phyloP scores from a whole-genome alignment of 2,797 vertebrate species.

The Myiothlypis coronata region DNA sequence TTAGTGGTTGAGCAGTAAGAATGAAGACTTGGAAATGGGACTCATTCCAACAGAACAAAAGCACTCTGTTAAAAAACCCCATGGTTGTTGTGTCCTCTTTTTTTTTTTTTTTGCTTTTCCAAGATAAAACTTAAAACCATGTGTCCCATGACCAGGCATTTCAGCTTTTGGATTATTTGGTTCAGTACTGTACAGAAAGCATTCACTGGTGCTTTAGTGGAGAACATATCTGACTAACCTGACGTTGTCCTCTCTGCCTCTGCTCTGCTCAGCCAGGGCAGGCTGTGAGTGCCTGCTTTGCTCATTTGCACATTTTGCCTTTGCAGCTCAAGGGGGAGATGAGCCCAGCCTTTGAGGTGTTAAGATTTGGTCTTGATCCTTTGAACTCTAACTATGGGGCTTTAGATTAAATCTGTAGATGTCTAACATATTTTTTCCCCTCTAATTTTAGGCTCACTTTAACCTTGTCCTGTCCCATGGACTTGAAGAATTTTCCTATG shows the following conservation, averaged over 20 bases:
- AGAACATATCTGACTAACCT: background rate
- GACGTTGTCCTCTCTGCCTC: background rate
- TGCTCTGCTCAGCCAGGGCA: background rate
- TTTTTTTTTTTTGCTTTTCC: background rate
- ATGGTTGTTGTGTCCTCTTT: background rate
- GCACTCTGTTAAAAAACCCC: rapidly evolving
- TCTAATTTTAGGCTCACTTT: conserved; percentile 85
- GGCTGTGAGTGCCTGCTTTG: rapidly evolving
- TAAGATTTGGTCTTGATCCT: background rate
- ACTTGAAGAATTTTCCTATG: conserved; percentile 99
- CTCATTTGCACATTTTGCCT: background rate
- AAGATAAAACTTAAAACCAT: background rate
- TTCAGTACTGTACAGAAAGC: background rate
- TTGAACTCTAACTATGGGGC: background rate
- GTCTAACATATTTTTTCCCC: background rate
- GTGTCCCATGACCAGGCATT: background rate
- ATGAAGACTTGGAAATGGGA: background rate
- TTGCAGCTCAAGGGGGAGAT: background rate
- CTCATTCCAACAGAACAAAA: background rate
- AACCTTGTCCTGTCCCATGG: conserved; percentile 97
- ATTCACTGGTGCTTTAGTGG: background rate
- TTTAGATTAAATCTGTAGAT: background rate
- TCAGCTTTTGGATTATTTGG: background rate
- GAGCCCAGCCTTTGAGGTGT: background rate
- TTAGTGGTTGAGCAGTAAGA: background rate